Evolutionary conservation across 2,113 vertebrate genomes (phyloP).

Genomic region (Xyrauchen texanus): DNA sequence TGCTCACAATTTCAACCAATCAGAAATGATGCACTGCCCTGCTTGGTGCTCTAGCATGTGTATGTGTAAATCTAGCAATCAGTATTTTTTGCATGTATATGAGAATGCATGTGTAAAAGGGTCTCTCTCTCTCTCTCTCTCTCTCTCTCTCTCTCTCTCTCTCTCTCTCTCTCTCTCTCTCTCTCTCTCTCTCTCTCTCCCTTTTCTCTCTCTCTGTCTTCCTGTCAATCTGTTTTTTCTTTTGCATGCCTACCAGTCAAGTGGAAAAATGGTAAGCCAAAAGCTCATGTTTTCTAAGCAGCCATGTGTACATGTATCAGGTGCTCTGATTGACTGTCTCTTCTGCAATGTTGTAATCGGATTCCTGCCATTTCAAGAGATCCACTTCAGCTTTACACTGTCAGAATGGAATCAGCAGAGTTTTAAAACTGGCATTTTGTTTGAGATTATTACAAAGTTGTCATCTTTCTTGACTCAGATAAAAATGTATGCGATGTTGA

Average conservation of each 20-base stretch:
- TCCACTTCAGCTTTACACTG: neutral
- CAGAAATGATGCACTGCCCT: constrained; percentile 53
- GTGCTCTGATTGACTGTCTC: constrained; percentile 17
- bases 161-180: constrained; percentile 42
- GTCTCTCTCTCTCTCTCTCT: constrained; percentile 55
- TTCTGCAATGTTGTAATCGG: constrained; percentile 29
- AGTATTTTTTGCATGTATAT: constrained; percentile 69
- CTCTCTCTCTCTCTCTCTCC: constrained; percentile 50
- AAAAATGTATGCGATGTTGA: too few species aligned
- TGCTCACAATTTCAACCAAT: constrained; percentile 59
- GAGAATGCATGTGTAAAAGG: constrained; percentile 77
- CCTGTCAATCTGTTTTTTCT: constrained; percentile 67
- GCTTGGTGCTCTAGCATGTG: constrained; percentile 59
- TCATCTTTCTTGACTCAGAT: too few species aligned
- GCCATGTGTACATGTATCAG: constrained; percentile 38
- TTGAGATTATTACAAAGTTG: neutral
- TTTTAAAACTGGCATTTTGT: neutral
- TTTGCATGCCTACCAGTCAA: constrained; percentile 88
- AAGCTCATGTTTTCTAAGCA: constrained; percentile 59
- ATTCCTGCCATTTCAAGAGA: constrained; percentile 47
- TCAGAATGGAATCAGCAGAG: too few species aligned
- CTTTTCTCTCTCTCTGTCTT: neutral
- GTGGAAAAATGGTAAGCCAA: constrained; percentile 97
- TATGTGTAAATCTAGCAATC: constrained; percentile 66
- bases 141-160: constrained; percentile 14